Conservation (phyloP, 2,888 invertebrate genomes). For the Dryocosmus kuriphilus region DNA sequence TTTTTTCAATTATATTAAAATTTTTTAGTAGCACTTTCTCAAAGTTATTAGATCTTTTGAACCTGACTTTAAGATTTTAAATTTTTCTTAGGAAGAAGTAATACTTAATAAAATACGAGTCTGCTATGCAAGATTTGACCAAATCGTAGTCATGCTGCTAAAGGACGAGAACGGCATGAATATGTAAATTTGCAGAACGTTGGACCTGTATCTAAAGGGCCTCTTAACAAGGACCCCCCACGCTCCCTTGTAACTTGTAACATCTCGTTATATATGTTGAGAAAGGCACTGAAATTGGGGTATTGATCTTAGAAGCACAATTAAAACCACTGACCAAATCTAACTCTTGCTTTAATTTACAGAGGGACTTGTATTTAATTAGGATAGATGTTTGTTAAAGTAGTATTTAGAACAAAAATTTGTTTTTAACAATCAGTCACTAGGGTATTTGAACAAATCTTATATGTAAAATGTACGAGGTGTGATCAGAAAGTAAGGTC, state of each 20-base stretch:
- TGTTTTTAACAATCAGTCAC: no score
- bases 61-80: background rate
- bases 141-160: background rate
- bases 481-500: no score
- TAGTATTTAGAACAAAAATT: no score
- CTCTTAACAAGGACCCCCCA: slow-evolving; percentile 16
- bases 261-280: background rate
- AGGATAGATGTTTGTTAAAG: no score
- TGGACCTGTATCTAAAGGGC: background rate
- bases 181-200: slow-evolving; percentile 9
- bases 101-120: background rate
- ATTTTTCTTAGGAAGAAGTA: slow-evolving; percentile 39
- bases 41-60: background rate
- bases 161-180: background rate
- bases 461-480: no score
- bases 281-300: background rate
- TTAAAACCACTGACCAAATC: background rate
- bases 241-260: background rate
- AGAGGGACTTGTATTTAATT: background rate
- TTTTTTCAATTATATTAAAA: no score
- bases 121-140: background rate
- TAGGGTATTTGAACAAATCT: no score
- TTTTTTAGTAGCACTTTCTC: no score
- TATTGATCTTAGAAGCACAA: background rate
- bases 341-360: background rate